A percentile compares a stretch with the other conserved stretches of the same genome.
phyloP scores from a whole-genome alignment of 2,888 invertebrate species.

The Zele albiditarsus region DNA sequence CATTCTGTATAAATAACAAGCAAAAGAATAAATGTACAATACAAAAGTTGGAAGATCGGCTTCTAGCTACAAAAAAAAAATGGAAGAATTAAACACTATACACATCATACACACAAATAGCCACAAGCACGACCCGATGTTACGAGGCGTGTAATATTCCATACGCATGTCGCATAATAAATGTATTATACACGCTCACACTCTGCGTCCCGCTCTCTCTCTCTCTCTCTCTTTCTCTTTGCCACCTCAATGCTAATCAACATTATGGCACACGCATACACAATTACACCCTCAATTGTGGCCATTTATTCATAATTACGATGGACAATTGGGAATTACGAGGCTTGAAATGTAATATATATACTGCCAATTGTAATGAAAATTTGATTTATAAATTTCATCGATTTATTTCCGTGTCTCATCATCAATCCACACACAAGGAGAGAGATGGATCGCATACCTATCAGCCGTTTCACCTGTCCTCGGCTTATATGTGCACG shows the following conservation, averaged over 20 bases:
- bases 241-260: slow-evolving; percentile 39
- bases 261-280: slow-evolving; percentile 40
- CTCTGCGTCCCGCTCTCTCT: slow-evolving; percentile 17
- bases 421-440: slow-evolving; percentile 1
- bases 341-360: slow-evolving; percentile 25
- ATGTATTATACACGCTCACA: slow-evolving; percentile 44
- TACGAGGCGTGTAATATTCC: slow-evolving; percentile 42
- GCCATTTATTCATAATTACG: slow-evolving; percentile 34
- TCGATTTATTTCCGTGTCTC: background rate
- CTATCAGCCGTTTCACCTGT: slow-evolving; percentile 17
- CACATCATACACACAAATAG: slow-evolving; percentile 44
- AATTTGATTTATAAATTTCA: background rate
- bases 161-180: slow-evolving; percentile 50
- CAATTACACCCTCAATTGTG: slow-evolving; percentile 26
- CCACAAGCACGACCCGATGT: slow-evolving; percentile 43
- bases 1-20: no score
- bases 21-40: no score
- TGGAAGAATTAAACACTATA: slow-evolving; percentile 6
- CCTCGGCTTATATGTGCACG: slow-evolving; percentile 2
- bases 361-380: slow-evolving; percentile 8
- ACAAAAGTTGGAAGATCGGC: slow-evolving; percentile 27
- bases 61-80: slow-evolving; percentile 1
- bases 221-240: slow-evolving; percentile 24
- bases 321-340: slow-evolving; percentile 26
- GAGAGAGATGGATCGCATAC: slow-evolving; percentile 16